Evolutionary conservation across 1,140 invertebrate genomes (phyloP).

Genomic region (Conopomorpha cramerella): DNA sequence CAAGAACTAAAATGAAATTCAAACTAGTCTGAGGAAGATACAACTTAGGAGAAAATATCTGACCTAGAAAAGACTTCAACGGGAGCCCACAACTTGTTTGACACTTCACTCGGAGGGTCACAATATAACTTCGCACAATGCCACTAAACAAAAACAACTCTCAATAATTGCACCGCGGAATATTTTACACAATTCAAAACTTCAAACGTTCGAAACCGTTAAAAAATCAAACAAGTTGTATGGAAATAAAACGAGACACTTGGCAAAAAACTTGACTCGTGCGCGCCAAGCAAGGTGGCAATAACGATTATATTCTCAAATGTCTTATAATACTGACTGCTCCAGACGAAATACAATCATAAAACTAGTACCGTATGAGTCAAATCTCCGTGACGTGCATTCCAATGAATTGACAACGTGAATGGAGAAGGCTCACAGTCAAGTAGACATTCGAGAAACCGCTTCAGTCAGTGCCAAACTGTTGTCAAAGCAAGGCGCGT

Average conservation of each 20-base stretch:
- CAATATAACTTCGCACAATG: too few relatives aligned
- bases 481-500: constrained; percentile 22
- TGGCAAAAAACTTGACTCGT: constrained; percentile 48
- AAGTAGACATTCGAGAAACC: constrained; percentile 36
- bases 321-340: constrained; percentile 12
- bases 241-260: constrained; percentile 17
- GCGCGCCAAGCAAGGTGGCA: constrained; percentile 47
- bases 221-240: too few relatives aligned
- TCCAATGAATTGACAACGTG: constrained; percentile 23
- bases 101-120: too few relatives aligned
- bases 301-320: constrained; percentile 13
- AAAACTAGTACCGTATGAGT: neutral
- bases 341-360: constrained; percentile 5
- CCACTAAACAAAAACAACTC: too few relatives aligned
- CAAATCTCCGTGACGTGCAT: constrained; percentile 12
- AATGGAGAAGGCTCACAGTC: constrained; percentile 38
- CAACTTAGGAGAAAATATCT: too few relatives aligned
- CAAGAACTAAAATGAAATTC: too few relatives aligned
- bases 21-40: too few relatives aligned
- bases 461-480: constrained; percentile 37
- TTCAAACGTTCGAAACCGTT: too few relatives aligned
- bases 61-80: too few relatives aligned
- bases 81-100: too few relatives aligned
- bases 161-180: too few relatives aligned
- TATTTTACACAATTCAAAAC: too few relatives aligned